phyloP scores from a whole-genome alignment of 2,113 vertebrate genomes.

The Meleagris gallopavo region DNA sequence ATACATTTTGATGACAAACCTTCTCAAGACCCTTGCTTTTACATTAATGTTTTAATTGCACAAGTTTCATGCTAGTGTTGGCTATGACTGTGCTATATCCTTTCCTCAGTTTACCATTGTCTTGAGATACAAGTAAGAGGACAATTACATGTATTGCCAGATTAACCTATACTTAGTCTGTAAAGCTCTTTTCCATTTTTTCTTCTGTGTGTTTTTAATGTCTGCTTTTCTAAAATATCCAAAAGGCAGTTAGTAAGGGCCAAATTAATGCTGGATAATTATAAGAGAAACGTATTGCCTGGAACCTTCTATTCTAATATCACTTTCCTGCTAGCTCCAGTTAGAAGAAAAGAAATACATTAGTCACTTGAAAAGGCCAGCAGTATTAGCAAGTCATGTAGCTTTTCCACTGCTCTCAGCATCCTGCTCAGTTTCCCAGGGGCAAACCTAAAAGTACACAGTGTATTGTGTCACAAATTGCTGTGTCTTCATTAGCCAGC shows the following conservation, averaged over 20 bases:
- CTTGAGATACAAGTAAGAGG: neutral
- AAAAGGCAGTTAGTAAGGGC: neutral
- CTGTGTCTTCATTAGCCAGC: neutral
- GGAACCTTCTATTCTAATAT: neutral
- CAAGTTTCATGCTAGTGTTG: neutral
- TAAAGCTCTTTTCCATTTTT: neutral
- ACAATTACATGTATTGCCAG: neutral
- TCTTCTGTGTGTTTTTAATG: neutral
- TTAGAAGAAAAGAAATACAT: neutral
- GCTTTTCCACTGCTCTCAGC: neutral
- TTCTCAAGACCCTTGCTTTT: neutral
- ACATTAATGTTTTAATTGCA: neutral
- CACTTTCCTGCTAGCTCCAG: neutral
- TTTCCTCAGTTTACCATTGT: neutral
- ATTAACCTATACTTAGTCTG: neutral
- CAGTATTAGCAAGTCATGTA: neutral
- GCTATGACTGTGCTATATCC: neutral
- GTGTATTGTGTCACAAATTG: neutral
- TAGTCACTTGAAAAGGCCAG: neutral
- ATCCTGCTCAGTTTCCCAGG: neutral
- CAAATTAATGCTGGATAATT: slow-evolving; percentile 3
- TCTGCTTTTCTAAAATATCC: neutral
- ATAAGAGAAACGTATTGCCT: neutral
- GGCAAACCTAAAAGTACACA: neutral
- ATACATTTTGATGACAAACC: neutral